These are phyloP conservation scores for Habrosyne pyritoides DNA, from an alignment of 2,888 invertebrate genomes.

Conservation along the genomic window DNA sequence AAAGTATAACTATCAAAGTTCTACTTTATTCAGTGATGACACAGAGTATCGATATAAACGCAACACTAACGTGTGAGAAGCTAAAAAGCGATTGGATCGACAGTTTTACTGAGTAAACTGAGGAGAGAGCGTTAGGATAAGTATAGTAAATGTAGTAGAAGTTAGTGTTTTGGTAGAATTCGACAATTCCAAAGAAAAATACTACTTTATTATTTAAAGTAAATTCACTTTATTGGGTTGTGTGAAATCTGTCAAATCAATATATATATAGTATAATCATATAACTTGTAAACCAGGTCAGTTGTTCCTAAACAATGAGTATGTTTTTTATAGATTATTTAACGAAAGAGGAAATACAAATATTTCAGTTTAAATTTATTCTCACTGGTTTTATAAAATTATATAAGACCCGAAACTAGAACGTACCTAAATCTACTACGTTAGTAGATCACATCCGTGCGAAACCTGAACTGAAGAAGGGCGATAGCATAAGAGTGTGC, in stretches of 20 bases:
- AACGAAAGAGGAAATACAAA: too few species aligned
- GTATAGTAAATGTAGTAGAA: neutral
- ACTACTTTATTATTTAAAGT: neutral
- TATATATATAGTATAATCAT: too few species aligned
- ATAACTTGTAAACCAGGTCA: neutral
- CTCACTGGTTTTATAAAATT: too few species aligned
- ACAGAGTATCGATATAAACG: slow-evolving; percentile 30
- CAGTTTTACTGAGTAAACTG: slow-evolving; percentile 24
- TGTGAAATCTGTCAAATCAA: too few species aligned
- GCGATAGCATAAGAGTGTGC: too few species aligned
- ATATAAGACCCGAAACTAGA: too few species aligned
- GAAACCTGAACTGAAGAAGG: too few species aligned
- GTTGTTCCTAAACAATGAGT: neutral
- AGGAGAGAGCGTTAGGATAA: slow-evolving; percentile 8
- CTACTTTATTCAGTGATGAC: too few species aligned
- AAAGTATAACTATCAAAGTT: too few species aligned
- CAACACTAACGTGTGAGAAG: slow-evolving; percentile 55
- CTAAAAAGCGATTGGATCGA: slow-evolving; percentile 58
- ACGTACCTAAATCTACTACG: too few species aligned
- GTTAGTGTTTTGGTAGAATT: neutral
- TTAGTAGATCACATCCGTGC: too few species aligned
- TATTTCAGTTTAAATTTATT: too few species aligned
- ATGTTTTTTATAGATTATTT: neutral
- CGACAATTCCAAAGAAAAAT: neutral
- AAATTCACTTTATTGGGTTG: neutral